Evolutionary conservation across 2,113 vertebrate genomes (phyloP).

Genomic region (Prunella himalayana): DNA sequence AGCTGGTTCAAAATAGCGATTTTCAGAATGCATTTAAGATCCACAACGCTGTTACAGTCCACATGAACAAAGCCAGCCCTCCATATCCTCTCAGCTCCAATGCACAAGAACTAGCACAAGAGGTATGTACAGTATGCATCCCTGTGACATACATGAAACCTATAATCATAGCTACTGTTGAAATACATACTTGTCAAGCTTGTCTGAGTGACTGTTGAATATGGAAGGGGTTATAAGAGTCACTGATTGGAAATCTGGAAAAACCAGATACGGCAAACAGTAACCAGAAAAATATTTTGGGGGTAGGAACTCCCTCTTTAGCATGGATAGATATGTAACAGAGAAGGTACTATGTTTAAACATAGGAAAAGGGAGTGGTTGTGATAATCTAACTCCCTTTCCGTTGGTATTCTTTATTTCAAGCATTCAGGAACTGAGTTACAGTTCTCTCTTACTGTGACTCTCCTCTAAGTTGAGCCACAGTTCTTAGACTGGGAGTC

Average conservation of each 20-base stretch:
- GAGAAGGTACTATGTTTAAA: not conserved
- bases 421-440: not conserved
- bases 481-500: not conserved
- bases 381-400: not conserved
- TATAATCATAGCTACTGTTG: conserved; percentile 26
- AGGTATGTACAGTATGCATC: conserved; percentile 80
- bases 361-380: not conserved
- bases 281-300: not conserved
- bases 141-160: not conserved
- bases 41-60: conserved; percentile 84
- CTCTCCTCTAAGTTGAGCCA: not conserved
- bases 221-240: not conserved
- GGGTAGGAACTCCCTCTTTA: not conserved
- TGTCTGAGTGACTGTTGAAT: conserved; percentile 5
- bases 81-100: conserved; percentile 84
- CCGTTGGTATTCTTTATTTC: not conserved
- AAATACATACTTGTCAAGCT: conserved; percentile 3
- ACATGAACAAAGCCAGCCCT: conserved; percentile 85
- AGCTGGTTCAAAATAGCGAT: conserved; percentile 85
- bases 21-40: conserved; percentile 90
- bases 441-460: not conserved
- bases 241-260: not conserved
- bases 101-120: conserved; percentile 86
- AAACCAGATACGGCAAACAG: not conserved
- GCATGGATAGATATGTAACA: not conserved